Conservation (phyloP, 2,797 vertebrate genomes). For the Neosalanx taihuensis region DNA sequence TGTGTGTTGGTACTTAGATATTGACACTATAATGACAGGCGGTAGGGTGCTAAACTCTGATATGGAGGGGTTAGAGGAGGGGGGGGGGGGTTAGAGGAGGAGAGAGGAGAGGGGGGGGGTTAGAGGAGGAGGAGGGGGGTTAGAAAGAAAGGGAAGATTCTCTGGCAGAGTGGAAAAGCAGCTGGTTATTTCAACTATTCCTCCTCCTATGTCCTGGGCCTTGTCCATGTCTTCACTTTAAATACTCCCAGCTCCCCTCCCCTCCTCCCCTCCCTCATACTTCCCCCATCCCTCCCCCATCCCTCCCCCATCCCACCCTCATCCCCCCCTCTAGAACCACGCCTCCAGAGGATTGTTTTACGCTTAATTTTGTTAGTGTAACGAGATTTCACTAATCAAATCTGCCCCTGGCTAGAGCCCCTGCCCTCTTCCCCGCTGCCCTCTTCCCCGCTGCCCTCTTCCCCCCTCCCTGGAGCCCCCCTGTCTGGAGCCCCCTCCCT, state of each 20-base stretch:
- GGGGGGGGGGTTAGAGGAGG: conserved; percentile 44
- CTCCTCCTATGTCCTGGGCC: conserved; percentile 39
- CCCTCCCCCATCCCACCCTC: conserved; percentile 22
- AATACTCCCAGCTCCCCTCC: conserved; percentile 13
- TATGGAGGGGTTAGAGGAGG: conserved; percentile 28
- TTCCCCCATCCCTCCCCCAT: conserved; percentile 17
- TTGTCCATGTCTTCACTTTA: conserved; percentile 45
- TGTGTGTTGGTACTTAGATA: conserved; percentile 14
- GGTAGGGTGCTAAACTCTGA: conserved; percentile 38
- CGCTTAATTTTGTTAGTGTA: conserved; percentile 97
- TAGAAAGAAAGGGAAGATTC: conserved; percentile 50
- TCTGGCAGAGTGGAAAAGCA: conserved; percentile 59
- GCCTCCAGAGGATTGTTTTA: conserved; percentile 94
- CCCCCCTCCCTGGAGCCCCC: too few species aligned
- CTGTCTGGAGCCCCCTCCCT: too few species aligned
- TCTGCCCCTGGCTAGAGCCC: conserved; percentile 85
- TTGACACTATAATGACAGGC: conserved; percentile 34
- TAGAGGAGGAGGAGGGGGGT: conserved; percentile 40
- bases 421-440: too few species aligned
- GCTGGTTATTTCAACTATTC: conserved; percentile 62
- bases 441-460: too few species aligned
- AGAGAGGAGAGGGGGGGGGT: conserved; percentile 33
- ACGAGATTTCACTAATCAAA: conserved; percentile 99
- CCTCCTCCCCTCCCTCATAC: conserved; percentile 68
- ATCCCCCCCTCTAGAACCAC: conserved; percentile 58